Evolutionary conservation across 2,888 invertebrate genomes (phyloP), one percentile per base, ranked within the genome.

Genomic region (Chalcosyrphus nemorum): DNA sequence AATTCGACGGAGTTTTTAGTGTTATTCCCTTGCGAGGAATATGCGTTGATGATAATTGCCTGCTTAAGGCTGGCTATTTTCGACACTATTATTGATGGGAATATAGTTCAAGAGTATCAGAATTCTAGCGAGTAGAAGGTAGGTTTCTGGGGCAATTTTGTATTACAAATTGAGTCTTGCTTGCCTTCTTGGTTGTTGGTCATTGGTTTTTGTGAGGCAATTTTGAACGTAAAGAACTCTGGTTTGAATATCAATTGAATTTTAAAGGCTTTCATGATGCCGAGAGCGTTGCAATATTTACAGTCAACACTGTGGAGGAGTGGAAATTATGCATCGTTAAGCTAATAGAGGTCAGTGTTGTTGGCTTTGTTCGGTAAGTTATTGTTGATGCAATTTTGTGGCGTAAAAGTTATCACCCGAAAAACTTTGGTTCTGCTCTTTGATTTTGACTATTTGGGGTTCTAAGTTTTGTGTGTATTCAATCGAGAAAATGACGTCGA

Each of bases 41-140:
- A 70, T 76, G 76, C 63, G 76, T 65, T 71, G 21, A 35, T 17
- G 24, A 35, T 54, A 54, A 54, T 66, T 66, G 66, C 5, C 54
- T 19, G 68, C 68, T 68, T 29, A 54, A 43, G 54, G 68, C 68
- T 1, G 59, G 43, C 43, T 9, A 59, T 72, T 57, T 59, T 72
- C 15, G n/a, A 71, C 21, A 21, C 45, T 52, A 21, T 59, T 80
- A 61, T 54, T 45, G 56, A 68, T 56, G 45, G 59, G 41, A 61
- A 57, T 50, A 47, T 32, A 4, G 50, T 15, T 17, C 7, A 21
- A 47, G 13, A 35, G 19, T 47, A 4, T n/a, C 21, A 21, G 7
- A 32, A 13, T 4, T 27, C 1, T 6, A 45, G 29, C 17, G 3
- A 29, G 17, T n/a, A 3, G 56, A 32, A n/a, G n/a, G n/a, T n/a